Conservation (phyloP, 2,888 invertebrate species). For the Lasioglossum zephyrum region DNA sequence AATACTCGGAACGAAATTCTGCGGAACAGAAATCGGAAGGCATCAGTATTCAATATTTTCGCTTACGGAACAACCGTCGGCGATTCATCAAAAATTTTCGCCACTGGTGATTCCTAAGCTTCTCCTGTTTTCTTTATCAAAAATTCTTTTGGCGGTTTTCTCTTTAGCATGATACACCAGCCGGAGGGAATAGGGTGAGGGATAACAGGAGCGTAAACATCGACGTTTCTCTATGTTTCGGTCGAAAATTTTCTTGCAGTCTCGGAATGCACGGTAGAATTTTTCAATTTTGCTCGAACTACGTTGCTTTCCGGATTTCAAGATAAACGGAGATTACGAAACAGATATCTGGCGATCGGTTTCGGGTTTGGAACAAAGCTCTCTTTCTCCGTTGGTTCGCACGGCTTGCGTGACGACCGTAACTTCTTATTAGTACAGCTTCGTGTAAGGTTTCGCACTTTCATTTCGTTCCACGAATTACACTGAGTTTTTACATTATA, state of each 20-base stretch:
- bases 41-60: conserved; percentile 2
- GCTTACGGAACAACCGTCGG: background rate
- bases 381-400: background rate
- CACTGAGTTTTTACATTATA: background rate
- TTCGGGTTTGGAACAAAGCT: conserved; percentile 13
- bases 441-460: background rate
- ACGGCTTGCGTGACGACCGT: background rate
- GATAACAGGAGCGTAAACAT: conserved; percentile 22
- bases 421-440: background rate
- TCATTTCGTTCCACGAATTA: conserved; percentile 20
- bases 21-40: background rate
- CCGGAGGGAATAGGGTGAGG: conserved; percentile 7
- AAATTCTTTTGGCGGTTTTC: too few species aligned
- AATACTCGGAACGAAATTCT: background rate
- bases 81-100: background rate
- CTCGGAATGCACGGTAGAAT: conserved; percentile 55
- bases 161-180: background rate
- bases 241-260: conserved; percentile 35
- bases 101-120: background rate
- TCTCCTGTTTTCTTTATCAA: background rate
- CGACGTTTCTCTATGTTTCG: conserved; percentile 17
- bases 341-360: conserved; percentile 28
- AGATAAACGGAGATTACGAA: conserved; percentile 32
- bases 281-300: conserved; percentile 59
- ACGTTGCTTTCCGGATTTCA: conserved; percentile 23